A percentile compares a stretch with the other conserved stretches of the same genome.
Evolutionary conservation across 1,140 invertebrate genomes (phyloP).

Genomic region (Trichonephila clavata): DNA sequence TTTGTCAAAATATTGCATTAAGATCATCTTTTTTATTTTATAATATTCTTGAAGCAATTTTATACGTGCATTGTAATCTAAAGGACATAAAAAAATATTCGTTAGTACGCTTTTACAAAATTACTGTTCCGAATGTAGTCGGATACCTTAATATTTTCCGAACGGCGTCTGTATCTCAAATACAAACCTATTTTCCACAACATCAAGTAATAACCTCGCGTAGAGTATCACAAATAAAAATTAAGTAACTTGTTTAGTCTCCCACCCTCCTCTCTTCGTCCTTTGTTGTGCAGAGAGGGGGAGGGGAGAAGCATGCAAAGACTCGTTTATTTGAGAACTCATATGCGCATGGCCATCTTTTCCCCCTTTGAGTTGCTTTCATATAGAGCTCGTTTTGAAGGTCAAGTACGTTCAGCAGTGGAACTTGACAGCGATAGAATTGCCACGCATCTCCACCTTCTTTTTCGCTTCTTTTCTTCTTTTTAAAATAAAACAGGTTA

Average conservation of each 20-base stretch:
- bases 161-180: no score
- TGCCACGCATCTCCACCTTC: background rate
- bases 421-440: background rate
- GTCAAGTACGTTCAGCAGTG: conserved; percentile 17
- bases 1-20: no score
- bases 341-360: background rate
- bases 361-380: conserved; percentile 2
- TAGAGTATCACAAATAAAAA: conserved; percentile 18
- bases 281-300: background rate
- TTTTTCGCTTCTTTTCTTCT: background rate
- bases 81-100: no score
- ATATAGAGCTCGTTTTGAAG: conserved; percentile 17
- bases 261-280: background rate
- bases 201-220: background rate
- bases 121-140: no score
- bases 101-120: no score
- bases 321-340: background rate
- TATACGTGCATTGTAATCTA: no score
- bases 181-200: background rate
- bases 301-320: background rate
- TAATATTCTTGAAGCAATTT: no score
- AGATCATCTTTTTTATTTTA: no score
- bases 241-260: conserved; percentile 18
- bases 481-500: conserved; percentile 34
- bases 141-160: no score